Evolutionary conservation across 2,888 invertebrate genomes (phyloP), one percentile per base, ranked within the genome.

Genomic region (Gandaritis pyraliata): DNA sequence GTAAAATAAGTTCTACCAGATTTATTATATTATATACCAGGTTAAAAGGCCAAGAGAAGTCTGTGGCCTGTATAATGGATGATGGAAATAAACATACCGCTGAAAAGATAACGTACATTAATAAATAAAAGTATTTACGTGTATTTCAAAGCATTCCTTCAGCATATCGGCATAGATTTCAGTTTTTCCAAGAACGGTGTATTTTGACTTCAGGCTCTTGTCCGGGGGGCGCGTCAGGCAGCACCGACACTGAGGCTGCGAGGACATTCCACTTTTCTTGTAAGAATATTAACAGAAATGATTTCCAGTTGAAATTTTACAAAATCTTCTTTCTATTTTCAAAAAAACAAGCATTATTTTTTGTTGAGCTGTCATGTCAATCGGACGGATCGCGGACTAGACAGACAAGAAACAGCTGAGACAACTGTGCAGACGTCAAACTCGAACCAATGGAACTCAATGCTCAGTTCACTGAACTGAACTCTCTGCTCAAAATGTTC

Each of bases 91-190:
- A 41, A 12, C 10, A 41, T 15, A 15, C 13, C 15, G 8, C 15
- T 10, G 41, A 6, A 15, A 41, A 41, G 15, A 41, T 1, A 41
- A 15, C 0, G 1, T 15, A 4, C 8, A 41, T 7, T 15, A 41
- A 1, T 47, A 30, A 8, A 8, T 30, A 10, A 5, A 10, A 39
- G 29, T 70, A 75, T 69, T 85, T 86, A 90, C 90, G 67, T 86
- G 76, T 65, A 90, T 86, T 75, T 88, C 86, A 65, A 89, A 91
- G 80, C 90, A 91, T 71, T 91, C 88, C 67, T 85, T 88, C 30
- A 91, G 65, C 86, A 91, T 87, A 68, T 88, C 87, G 36, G 80
- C 80, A 62, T 86, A 91, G 47, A 88, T 70, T 81, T 90, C 90
- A 0, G 80, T 71, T 65, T 82, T 81, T 11, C 82, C 87, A 0